Evolutionary conservation across 2,113 vertebrate genomes (phyloP), one percentile per base, ranked within the genome.

Genomic region (Columba janthina): DNA sequence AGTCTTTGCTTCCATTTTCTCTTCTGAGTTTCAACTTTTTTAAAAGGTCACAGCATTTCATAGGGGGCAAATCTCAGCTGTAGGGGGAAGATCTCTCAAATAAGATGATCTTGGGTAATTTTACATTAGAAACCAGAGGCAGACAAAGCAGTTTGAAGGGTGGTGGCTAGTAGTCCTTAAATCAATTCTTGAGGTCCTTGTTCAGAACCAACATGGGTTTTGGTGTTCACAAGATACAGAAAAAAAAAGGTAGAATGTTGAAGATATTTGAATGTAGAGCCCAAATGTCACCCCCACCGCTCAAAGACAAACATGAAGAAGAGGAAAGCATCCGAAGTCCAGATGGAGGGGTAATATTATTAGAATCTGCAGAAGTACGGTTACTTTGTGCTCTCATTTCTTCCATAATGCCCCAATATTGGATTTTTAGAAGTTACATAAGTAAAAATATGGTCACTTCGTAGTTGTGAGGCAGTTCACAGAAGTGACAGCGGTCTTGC

Each of bases 1-100:
- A 90, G 53, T 28, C 29, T 93, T 92, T 94, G 22, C 70, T 86
- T 94, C 56, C 71, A 34, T 86, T 84, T 91, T 51, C 51, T 90
- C 57, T 89, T 64, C 31, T 77, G 26, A 77, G 61, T 42, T 88
- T 83, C 53, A 77, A 28, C 57, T 88, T 76, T 71, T 54, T 7
- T 21, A 16, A 79, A 89, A 83, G 60, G 69, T 93, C 44, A 64
- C 17, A 54, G 50, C 0, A 2, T 77, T 92, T 92, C 56, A 31
- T 8, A 69, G 51, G 50, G 57, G 67, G 53, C 66, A 88, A 57
- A 91, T 58, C 79, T 93, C 90, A 84, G 36, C 53, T 93, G 20
- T 38, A 62, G 20, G 25, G 34, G 22, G 61, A 90, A 29, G 86
- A 73, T 62, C 48, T 72, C 54, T 90, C 53, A 75, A 26, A 64